These are phyloP conservation scores for Falcaria lacertinaria DNA, from an alignment of 2,888 invertebrate species.

Conservation along the genomic window DNA sequence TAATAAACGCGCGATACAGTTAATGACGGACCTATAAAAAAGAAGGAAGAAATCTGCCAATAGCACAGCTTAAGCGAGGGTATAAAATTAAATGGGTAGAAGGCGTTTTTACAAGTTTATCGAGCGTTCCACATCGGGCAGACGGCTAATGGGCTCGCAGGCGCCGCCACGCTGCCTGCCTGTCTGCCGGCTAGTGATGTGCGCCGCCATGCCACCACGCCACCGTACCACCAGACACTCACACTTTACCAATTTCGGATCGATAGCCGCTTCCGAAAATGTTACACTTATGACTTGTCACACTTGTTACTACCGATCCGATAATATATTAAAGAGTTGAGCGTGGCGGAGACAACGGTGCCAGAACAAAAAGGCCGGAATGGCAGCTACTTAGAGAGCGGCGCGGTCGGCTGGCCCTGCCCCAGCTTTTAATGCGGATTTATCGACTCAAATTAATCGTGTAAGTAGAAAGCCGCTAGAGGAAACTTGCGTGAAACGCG, in stretches of 20 bases:
- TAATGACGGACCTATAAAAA: slow-evolving; percentile 65
- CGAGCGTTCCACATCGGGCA: slow-evolving; percentile 76
- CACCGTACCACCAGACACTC: slow-evolving; percentile 26
- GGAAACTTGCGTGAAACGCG: slow-evolving; percentile 73
- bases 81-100: slow-evolving; percentile 78
- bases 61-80: slow-evolving; percentile 72
- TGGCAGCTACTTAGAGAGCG: slow-evolving; percentile 60
- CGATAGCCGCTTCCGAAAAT: slow-evolving; percentile 38
- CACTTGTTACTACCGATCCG: slow-evolving; percentile 26
- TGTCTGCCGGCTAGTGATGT: slow-evolving; percentile 63
- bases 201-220: slow-evolving; percentile 9
- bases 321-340: slow-evolving; percentile 50
- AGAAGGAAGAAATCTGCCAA: slow-evolving; percentile 73
- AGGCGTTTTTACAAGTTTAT: slow-evolving; percentile 79
- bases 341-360: slow-evolving; percentile 35
- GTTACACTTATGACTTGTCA: slow-evolving; percentile 35
- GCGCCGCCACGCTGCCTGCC: slow-evolving; percentile 74
- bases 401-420: slow-evolving; percentile 65
- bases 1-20: slow-evolving; percentile 65
- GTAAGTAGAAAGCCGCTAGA: slow-evolving; percentile 66
- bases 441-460: slow-evolving; percentile 79
- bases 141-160: slow-evolving; percentile 73
- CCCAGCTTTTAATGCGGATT: slow-evolving; percentile 75
- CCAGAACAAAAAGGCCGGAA: slow-evolving; percentile 63
- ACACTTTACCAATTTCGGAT: slow-evolving; percentile 50